Evolutionary conservation across 2,797 vertebrate species (phyloP).

Genomic region (Passerculus sandwichensis): DNA sequence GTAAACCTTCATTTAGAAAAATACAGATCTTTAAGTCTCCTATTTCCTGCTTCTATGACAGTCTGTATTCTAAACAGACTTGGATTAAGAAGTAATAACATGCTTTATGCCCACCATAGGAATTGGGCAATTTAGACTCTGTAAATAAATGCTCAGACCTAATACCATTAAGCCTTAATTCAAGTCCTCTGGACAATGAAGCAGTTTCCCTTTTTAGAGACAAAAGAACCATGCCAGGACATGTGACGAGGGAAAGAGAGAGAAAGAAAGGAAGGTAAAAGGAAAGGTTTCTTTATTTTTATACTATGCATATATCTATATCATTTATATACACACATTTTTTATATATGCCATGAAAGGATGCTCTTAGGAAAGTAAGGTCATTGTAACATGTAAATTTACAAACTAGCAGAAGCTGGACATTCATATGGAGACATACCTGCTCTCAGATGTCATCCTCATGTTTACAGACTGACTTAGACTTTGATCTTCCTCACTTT

Average conservation of each 20-base stretch:
- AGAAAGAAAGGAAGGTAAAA: slow-evolving; percentile 19
- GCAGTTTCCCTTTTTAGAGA: not conserved
- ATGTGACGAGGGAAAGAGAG: not conserved
- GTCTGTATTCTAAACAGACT: not conserved
- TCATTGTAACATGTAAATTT: not conserved
- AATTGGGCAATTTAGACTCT: not conserved
- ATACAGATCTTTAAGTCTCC: not conserved
- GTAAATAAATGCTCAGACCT: not conserved
- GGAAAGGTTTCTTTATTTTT: not conserved
- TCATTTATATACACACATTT: not conserved
- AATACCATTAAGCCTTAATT: not conserved
- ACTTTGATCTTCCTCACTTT: not conserved
- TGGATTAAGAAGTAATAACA: not conserved
- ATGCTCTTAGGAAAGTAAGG: not conserved
- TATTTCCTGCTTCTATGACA: not conserved
- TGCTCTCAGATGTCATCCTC: not conserved
- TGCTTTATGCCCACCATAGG: not conserved
- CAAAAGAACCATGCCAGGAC: not conserved
- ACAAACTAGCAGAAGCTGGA: not conserved
- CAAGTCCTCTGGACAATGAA: not conserved
- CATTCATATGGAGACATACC: not conserved
- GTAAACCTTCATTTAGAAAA: not conserved
- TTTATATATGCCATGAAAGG: not conserved
- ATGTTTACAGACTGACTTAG: not conserved
- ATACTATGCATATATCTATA: not conserved